Percentiles rank a stretch among this genome's conserved stretches.
phyloP scores from a whole-genome alignment of 1,140 invertebrate species.

The Bombus haemorrhoidalis region DNA sequence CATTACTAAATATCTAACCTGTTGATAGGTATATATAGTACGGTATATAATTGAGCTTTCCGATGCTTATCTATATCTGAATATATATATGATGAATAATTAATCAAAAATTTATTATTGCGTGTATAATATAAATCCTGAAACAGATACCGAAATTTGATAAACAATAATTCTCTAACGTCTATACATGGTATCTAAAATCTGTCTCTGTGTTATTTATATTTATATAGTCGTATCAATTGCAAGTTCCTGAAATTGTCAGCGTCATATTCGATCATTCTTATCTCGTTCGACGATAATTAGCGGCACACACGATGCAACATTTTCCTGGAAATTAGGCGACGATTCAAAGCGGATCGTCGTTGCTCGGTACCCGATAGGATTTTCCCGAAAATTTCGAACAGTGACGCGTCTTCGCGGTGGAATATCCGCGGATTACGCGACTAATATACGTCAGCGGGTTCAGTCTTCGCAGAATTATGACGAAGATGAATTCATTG shows the following conservation, averaged over 20 bases:
- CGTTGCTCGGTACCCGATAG: background rate
- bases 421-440: background rate
- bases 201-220: too few species aligned
- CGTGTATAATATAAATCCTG: too few species aligned
- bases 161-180: too few species aligned
- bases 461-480: constrained; percentile 11
- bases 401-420: background rate
- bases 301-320: background rate
- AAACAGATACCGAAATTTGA: too few species aligned
- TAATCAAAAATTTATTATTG: too few species aligned
- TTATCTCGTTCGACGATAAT: too few species aligned
- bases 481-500: constrained; percentile 70
- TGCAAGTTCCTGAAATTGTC: too few species aligned
- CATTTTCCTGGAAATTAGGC: background rate
- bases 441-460: constrained; percentile 17
- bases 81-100: too few species aligned
- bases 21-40: background rate
- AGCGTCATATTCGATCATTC: background rate
- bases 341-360: background rate
- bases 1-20: background rate
- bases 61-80: background rate
- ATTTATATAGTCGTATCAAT: too few species aligned
- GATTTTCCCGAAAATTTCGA: background rate
- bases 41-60: too few species aligned
- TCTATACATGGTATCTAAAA: too few species aligned